Percentiles rank a stretch among this genome's conserved stretches.
These are phyloP conservation scores for Hoplodrina blanda DNA, from an alignment of 2,888 invertebrate genomes.

Conservation along the genomic window DNA sequence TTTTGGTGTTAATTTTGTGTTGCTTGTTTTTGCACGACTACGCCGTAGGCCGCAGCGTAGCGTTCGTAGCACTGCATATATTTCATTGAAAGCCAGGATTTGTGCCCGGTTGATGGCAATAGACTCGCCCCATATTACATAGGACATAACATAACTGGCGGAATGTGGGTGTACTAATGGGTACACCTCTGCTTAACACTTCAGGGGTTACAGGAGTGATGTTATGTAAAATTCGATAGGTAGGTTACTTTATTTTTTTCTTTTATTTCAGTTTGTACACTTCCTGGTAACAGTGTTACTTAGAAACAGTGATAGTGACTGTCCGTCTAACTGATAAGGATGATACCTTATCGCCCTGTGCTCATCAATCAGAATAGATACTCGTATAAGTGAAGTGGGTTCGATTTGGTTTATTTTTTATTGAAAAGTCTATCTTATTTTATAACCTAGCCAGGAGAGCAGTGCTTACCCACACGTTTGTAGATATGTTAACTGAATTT, in stretches of 20 bases:
- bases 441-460: too few species aligned
- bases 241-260: not conserved
- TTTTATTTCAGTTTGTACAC: not conserved
- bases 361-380: constrained; percentile 32
- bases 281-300: constrained; percentile 11
- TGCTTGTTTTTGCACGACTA: not conserved
- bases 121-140: too few species aligned
- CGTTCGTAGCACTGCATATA: constrained; percentile 7
- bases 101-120: too few species aligned
- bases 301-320: constrained; percentile 3
- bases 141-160: too few species aligned
- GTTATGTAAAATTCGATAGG: not conserved
- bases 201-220: too few species aligned
- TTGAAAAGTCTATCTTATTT: not conserved
- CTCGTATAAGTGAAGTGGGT: not conserved
- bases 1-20: too few species aligned
- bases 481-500: too few species aligned
- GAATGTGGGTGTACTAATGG: too few species aligned
- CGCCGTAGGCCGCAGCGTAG: constrained; percentile 13
- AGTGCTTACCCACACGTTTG: too few species aligned
- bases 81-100: not conserved
- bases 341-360: not conserved
- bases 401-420: not conserved
- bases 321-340: constrained; percentile 3
- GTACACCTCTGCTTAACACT: too few species aligned